These are phyloP conservation scores for Caenorhabditis sulstoni DNA, from an alignment of 2,888 invertebrate genomes.

Conservation along the genomic window DNA sequence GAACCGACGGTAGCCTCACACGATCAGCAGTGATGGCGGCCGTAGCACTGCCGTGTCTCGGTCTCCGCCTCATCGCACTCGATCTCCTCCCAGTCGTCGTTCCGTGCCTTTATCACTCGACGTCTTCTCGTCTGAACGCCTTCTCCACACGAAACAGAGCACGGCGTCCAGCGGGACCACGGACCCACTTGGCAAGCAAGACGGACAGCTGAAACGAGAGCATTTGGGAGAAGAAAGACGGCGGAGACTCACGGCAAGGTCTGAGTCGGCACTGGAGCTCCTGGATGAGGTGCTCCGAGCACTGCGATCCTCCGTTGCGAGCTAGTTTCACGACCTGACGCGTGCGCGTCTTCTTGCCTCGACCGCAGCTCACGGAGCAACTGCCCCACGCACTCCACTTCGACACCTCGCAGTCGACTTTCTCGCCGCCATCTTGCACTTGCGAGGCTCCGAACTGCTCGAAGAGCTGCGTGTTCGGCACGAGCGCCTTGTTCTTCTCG, in stretches of 20 bases:
- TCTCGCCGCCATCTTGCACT: conserved; percentile 70
- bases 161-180: conserved; percentile 83
- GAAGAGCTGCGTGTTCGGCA: conserved; percentile 77
- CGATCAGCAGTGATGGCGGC: conserved; percentile 44
- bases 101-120: conserved; percentile 61
- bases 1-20: not conserved
- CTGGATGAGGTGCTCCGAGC: conserved; percentile 79
- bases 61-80: conserved; percentile 63
- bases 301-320: conserved; percentile 78
- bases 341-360: conserved; percentile 84
- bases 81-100: conserved; percentile 66
- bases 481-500: conserved; percentile 72
- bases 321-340: conserved; percentile 76
- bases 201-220: conserved; percentile 47
- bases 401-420: conserved; percentile 85
- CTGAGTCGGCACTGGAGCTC: conserved; percentile 76
- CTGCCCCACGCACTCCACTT: conserved; percentile 88
- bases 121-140: conserved; percentile 84
- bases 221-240: not conserved
- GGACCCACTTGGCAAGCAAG: conserved; percentile 81
- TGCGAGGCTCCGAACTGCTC: conserved; percentile 72
- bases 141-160: conserved; percentile 84
- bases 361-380: conserved; percentile 91
- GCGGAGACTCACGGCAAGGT: conserved; percentile 76
- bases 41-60: conserved; percentile 57